Evolutionary conservation across 2,113 vertebrate genomes (phyloP).

Genomic region (Xenopus borealis): DNA sequence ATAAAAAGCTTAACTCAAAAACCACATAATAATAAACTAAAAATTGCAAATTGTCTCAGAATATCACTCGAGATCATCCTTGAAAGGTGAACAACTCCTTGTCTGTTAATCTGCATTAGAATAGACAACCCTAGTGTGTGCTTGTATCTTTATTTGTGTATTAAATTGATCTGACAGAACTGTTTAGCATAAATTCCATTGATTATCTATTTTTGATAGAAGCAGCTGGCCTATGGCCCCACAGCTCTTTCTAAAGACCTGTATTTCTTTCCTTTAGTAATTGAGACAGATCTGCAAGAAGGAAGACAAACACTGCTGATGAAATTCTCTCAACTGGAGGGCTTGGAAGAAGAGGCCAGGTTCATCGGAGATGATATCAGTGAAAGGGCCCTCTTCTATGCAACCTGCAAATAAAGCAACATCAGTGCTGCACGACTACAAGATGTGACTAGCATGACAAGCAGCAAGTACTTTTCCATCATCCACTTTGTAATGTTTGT

Average conservation of each 20-base stretch:
- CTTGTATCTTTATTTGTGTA: no score
- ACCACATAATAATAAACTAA: no score
- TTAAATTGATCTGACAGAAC: no score
- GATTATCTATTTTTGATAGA: no score
- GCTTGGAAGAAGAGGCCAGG: slow-evolving; percentile 65
- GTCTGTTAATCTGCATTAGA: no score
- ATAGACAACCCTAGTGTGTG: no score
- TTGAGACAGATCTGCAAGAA: slow-evolving; percentile 65
- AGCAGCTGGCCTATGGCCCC: no score
- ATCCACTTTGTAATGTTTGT: slow-evolving; percentile 31
- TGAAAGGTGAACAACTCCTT: no score
- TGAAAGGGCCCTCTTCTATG: slow-evolving; percentile 53
- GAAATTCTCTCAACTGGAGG: slow-evolving; percentile 60
- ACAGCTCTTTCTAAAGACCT: not conserved
- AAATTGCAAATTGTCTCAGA: no score
- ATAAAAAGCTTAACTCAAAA: no score
- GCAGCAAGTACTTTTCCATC: not conserved
- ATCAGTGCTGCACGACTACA: not conserved
- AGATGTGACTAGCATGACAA: not conserved
- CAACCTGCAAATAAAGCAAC: slow-evolving; percentile 58
- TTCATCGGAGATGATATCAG: slow-evolving; percentile 66
- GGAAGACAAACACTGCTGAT: slow-evolving; percentile 65
- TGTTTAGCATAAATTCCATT: no score
- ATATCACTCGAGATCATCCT: no score
- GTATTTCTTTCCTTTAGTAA: slow-evolving; percentile 59